These are phyloP conservation scores for Drosophila barbarae DNA, from an alignment of 2,888 invertebrate genomes.

Conservation along the genomic window DNA sequence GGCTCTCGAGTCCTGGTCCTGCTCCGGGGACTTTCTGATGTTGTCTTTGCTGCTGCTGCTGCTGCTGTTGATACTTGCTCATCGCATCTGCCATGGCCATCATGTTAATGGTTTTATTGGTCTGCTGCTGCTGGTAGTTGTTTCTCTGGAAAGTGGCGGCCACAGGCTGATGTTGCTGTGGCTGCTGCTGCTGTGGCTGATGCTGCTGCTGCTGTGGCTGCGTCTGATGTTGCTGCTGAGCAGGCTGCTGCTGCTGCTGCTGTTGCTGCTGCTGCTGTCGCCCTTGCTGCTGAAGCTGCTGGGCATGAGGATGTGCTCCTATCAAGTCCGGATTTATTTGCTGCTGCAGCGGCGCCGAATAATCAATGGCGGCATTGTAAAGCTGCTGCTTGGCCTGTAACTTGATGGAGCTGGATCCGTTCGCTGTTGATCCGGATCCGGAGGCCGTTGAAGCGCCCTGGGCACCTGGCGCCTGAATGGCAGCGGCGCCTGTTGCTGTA, in stretches of 20 bases:
- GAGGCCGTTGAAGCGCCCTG: slow-evolving; percentile 65
- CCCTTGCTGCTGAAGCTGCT: slow-evolving; percentile 72
- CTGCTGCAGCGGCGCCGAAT: slow-evolving; percentile 77
- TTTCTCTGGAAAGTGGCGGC: slow-evolving; percentile 47
- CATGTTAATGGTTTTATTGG: slow-evolving; percentile 52
- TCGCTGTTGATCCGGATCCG: slow-evolving; percentile 9
- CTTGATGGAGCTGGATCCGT: slow-evolving; percentile 18
- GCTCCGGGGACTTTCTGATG: slow-evolving; percentile 22
- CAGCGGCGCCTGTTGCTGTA: slow-evolving; percentile 51
- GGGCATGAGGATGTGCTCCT: slow-evolving; percentile 76
- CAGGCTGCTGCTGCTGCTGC: slow-evolving; percentile 41
- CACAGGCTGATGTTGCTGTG: slow-evolving; percentile 31
- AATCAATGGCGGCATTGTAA: slow-evolving; percentile 77
- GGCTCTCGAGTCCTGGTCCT: slow-evolving; percentile 43
- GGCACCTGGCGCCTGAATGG: slow-evolving; percentile 42
- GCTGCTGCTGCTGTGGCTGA: slow-evolving; percentile 60
- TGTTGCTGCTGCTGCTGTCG: slow-evolving; percentile 53
- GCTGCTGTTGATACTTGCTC: slow-evolving; percentile 61
- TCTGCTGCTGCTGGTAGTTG: slow-evolving; percentile 37
- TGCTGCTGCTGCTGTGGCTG: slow-evolving; percentile 40
- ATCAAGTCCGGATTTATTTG: slow-evolving; percentile 77
- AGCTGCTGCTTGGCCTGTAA: slow-evolving; percentile 61
- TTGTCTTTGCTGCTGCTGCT: slow-evolving; percentile 42
- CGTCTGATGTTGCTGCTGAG: slow-evolving; percentile 49
- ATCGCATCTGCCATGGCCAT: slow-evolving; percentile 64